Base-by-base conservation (phyloP, 92 coral and sea anemone genomes). In the Porites cylindrica region DNA sequence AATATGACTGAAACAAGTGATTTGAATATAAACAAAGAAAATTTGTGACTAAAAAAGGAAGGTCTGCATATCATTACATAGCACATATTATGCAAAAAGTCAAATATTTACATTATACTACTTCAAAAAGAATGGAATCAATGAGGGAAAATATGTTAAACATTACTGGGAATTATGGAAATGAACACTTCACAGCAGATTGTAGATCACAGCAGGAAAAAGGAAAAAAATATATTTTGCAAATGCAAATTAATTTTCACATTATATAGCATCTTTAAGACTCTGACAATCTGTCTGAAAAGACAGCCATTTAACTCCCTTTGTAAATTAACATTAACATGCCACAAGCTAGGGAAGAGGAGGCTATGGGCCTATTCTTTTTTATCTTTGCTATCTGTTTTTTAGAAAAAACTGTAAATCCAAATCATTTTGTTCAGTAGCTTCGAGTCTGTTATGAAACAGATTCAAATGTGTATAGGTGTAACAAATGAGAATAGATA, bases 51-150 rank as follows among this genome's bases (percentile, higher is more conserved):
- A 70, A 82, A 50, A 53, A 24, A 47, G 51, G 16, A 68, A 21
- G 24, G 54, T 70, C 59, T 82, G 86, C 68, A 82, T 82, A 70
- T 82, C 54, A 82, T 82, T 82, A 70, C 47, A 32, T 70, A 18
- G 61, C 69, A 82, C 21, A 63, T 29, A n/a, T 70, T 82, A 76
- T 59, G 69, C 47, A 18, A 20, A 51, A 52, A 67, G 71, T 70
- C 54, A 58, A 82, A 56, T 70, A 82, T 82, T 82, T 58, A 82
- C 43, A 10, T 56, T 38, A 2, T 56, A 56, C 16, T 56, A 10
- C 11, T 56, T 10, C 11, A 12, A 62, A n/a, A 43, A 82, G 53
- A 70, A 70, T 6, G 32, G 58, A 20, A 2, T 54, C 76, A 23
- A 17, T 54, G 59, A 54, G 66, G 54, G 54, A 12, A 69, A 38